Evolutionary conservation across 1,140 invertebrate species (phyloP).

Genomic region (Papilio polyxenes): DNA sequence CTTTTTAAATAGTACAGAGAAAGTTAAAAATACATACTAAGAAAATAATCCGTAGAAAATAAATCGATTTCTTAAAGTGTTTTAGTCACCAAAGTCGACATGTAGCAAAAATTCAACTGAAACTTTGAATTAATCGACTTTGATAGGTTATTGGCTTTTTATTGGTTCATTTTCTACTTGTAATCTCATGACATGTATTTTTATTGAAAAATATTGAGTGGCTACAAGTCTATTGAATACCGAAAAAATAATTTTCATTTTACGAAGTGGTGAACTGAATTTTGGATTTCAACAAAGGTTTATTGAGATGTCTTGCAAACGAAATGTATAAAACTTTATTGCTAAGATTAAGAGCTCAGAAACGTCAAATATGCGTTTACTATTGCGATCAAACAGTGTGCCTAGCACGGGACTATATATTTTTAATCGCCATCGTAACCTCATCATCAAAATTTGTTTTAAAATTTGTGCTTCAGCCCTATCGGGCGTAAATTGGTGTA

Average conservation of each 20-base stretch:
- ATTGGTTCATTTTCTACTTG: slow-evolving; percentile 17
- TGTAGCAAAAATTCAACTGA: background rate
- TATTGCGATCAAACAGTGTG: too few relatives aligned
- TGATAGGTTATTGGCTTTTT: slow-evolving; percentile 5
- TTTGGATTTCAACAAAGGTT: too few relatives aligned
- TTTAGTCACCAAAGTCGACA: background rate
- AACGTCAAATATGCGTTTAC: too few relatives aligned
- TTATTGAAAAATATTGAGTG: background rate
- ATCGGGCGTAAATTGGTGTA: too few relatives aligned
- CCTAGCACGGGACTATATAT: too few relatives aligned
- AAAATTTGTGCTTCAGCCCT: too few relatives aligned
- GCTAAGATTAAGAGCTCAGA: too few relatives aligned
- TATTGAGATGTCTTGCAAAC: too few relatives aligned
- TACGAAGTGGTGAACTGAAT: too few relatives aligned
- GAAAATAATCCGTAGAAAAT: background rate
- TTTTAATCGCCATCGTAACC: too few relatives aligned
- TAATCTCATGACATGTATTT: background rate
- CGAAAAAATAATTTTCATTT: background rate
- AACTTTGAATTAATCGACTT: slow-evolving; percentile 1
- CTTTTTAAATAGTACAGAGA: background rate
- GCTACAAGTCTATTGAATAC: background rate
- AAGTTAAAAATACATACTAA: background rate
- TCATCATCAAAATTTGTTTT: too few relatives aligned
- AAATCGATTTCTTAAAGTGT: background rate
- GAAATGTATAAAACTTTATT: too few relatives aligned